Conservation (phyloP, 2,888 invertebrate genomes). For the Xylocampa areola region DNA sequence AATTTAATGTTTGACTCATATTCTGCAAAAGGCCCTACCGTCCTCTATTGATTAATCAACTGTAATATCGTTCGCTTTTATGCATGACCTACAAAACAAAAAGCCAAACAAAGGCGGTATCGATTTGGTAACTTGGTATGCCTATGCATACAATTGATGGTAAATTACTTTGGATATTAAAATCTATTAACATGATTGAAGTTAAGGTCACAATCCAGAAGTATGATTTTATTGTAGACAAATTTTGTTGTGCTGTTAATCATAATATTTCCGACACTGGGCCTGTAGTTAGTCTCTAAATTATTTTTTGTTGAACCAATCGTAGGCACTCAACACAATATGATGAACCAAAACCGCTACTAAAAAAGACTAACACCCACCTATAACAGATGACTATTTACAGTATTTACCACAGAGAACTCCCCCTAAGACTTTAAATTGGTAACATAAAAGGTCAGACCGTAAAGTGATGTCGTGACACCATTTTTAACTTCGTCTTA, state of each 20-base stretch:
- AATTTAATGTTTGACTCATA: slow-evolving; percentile 4
- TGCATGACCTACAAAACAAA: slow-evolving; percentile 44
- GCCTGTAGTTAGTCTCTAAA: slow-evolving; percentile 17
- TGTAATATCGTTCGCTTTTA: slow-evolving; percentile 42
- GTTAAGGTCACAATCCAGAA: slow-evolving; percentile 28
- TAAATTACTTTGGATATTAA: slow-evolving; percentile 27
- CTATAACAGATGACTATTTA: too few relatives aligned
- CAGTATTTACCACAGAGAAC: too few relatives aligned
- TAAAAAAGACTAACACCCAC: background rate
- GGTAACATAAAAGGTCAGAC: slow-evolving; percentile 8
- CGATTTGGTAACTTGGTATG: slow-evolving; percentile 32
- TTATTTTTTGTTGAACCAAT: background rate
- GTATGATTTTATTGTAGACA: background rate
- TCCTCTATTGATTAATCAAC: slow-evolving; percentile 51
- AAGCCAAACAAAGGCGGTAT: slow-evolving; percentile 33
- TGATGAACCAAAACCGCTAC: background rate
- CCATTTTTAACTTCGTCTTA: slow-evolving; percentile 25
- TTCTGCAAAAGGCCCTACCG: slow-evolving; percentile 5
- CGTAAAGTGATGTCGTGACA: slow-evolving; percentile 25
- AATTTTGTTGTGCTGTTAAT: slow-evolving; percentile 19
- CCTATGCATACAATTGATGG: slow-evolving; percentile 43
- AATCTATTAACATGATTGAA: slow-evolving; percentile 29
- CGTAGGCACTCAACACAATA: slow-evolving; percentile 1
- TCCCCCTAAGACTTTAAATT: slow-evolving; percentile 6
- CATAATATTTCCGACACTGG: slow-evolving; percentile 1